Conservation (phyloP, 2,113 vertebrate species). For the Cyprinus carpio region DNA sequence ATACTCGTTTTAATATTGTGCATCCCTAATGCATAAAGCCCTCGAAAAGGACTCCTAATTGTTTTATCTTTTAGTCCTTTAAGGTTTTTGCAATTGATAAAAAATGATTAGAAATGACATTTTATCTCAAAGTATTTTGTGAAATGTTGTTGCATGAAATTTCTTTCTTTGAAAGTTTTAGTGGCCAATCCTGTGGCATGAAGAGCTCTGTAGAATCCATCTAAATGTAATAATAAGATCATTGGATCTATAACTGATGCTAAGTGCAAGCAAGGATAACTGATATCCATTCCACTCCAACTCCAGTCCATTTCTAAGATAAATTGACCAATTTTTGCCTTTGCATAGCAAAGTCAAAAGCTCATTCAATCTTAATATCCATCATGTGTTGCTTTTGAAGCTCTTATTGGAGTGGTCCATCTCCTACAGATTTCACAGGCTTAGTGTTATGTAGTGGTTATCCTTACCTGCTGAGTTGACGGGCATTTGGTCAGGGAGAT, state of each 20-base stretch:
- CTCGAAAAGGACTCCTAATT: neutral
- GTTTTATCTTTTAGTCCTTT: neutral
- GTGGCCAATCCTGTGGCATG: neutral
- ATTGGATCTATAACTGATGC: conserved; percentile 22
- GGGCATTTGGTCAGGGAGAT: conserved; percentile 30
- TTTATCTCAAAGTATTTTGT: neutral
- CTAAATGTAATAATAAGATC: neutral
- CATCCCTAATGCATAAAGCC: neutral
- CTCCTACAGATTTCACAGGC: neutral
- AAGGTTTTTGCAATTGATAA: neutral
- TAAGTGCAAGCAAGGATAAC: conserved; percentile 25
- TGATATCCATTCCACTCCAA: neutral
- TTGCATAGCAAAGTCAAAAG: neutral
- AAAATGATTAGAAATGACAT: neutral
- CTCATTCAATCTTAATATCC: neutral
- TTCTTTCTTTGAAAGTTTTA: neutral
- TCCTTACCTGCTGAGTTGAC: too few relatives aligned
- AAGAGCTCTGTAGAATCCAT: neutral
- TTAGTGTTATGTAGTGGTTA: too few relatives aligned
- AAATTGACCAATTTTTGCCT: neutral
- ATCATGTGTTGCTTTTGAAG: neutral
- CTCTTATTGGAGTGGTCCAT: neutral
- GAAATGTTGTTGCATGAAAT: neutral
- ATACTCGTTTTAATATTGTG: neutral
- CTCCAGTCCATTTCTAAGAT: conserved; percentile 7